These are phyloP conservation scores for Torymus aiolomorphi DNA, from an alignment of 2,888 invertebrate species.

Conservation along the genomic window DNA sequence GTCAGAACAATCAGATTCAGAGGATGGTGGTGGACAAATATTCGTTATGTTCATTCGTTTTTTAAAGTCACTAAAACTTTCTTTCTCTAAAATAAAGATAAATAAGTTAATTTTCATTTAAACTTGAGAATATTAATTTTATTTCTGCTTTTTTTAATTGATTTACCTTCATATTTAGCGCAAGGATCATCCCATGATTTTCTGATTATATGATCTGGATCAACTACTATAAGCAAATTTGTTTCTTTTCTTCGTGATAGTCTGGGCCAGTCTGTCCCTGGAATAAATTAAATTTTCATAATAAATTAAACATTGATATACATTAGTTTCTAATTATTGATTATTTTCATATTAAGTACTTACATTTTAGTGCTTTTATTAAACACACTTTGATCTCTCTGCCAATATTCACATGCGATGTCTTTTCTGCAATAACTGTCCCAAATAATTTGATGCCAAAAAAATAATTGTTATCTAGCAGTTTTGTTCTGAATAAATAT, in stretches of 20 bases:
- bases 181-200: conserved; percentile 54
- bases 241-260: conserved; percentile 61
- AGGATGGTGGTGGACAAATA: conserved; percentile 66
- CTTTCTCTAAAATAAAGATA: conserved; percentile 59
- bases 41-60: conserved; percentile 61
- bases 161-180: conserved; percentile 46
- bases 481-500: conserved; percentile 62
- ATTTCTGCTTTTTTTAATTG: background rate
- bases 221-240: conserved; percentile 61
- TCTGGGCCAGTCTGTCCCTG: conserved; percentile 69
- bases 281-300: conserved; percentile 10
- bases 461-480: conserved; percentile 64
- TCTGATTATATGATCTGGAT: conserved; percentile 62
- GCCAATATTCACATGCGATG: conserved; percentile 64
- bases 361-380: conserved; percentile 69
- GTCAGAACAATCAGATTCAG: conserved; percentile 63
- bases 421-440: conserved; percentile 67
- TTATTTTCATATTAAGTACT: conserved; percentile 21
- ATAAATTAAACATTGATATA: background rate
- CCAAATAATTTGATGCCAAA: conserved; percentile 69
- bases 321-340: background rate
- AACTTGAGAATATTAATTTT: background rate
- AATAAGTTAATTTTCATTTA: conserved; percentile 11
- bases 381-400: conserved; percentile 69
- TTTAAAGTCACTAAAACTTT: conserved; percentile 64